Evolutionary conservation across 1,140 invertebrate species (phyloP), one percentile per base, ranked within the genome.

Genomic region (Diorhabda elongata): DNA sequence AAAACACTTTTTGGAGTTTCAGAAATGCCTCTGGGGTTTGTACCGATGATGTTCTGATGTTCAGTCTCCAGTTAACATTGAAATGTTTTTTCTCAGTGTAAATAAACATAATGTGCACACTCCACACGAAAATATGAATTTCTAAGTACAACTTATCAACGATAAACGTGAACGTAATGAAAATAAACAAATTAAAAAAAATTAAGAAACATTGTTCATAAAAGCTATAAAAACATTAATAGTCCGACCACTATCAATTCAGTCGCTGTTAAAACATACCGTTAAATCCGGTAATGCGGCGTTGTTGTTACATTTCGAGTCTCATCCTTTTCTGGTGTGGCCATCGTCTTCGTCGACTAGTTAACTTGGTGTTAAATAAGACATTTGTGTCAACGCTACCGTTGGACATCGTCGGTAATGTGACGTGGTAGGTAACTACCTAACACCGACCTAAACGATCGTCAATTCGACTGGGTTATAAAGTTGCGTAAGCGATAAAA

Each of bases 381-480:
- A 52, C 47, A 52, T 52, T 52, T 52, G 47, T 52, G 47, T 52
- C 47, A 52, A 52, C 47, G 47, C 47, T 52, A 52, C 47, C 47
- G 47, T 52, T 52, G 47, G 47, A 52, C 47, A 52, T n/a, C 47
- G 47, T 52, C 47, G 6, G 6, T 52, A 52, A 52, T 52, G 47
- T 52, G 47, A 52, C 47, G 47, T 52, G 47, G n/a, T 6, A n/a
- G 26, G 26, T 26, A 26, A 26, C 26, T 26, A 26, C 26, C 26
- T 26, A 26, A 26, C 26, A 26, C 26, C 26, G 26, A 26, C 26
- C 26, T 26, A 26, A 26, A 26, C 26, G 26, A 26, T 26, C 26
- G 26, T 26, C 26, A 26, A 26, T 26, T 26, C 26, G 26, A 26
- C 26, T 26, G 26, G 1, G 26, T 26, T 26, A 26, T 26, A 26